A percentile compares a stretch with the other conserved stretches of the same genome.
Evolutionary conservation across 2,888 invertebrate species (phyloP).

Genomic region (Lithophane semibrunnea): DNA sequence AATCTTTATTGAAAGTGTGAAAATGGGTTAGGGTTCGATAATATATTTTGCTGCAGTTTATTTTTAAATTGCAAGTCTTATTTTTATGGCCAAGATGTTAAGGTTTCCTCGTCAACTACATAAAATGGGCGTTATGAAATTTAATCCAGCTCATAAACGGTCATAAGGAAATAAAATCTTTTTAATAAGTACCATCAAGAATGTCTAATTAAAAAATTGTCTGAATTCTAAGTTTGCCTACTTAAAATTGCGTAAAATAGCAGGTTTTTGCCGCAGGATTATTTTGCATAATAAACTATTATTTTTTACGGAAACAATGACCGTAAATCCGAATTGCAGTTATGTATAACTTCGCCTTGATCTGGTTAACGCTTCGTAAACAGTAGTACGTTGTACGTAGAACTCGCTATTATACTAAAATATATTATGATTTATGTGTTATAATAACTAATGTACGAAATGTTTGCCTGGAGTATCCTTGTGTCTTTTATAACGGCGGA

Average conservation of each 20-base stretch:
- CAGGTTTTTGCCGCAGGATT: conserved; percentile 18
- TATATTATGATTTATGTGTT: conserved; percentile 57
- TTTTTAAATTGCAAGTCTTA: neutral
- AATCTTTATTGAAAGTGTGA: neutral
- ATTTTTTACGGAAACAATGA: conserved; percentile 66
- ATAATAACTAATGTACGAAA: conserved; percentile 29
- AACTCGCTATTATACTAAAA: conserved; percentile 43
- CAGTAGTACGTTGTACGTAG: conserved; percentile 38
- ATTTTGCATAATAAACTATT: conserved; percentile 20
- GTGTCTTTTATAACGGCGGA: conserved; percentile 21
- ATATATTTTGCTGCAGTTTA: neutral
- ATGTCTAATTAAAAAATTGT: conserved; percentile 11
- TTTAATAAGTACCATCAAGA: conserved; percentile 5
- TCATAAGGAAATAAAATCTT: conserved; percentile 8
- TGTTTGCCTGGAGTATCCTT: conserved; percentile 27
- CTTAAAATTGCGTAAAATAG: conserved; percentile 24
- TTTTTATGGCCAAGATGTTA: neutral
- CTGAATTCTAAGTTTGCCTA: neutral
- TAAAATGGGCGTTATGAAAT: neutral
- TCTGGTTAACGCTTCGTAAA: conserved; percentile 70
- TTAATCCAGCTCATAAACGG: neutral
- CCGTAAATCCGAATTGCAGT: conserved; percentile 65
- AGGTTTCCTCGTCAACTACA: neutral
- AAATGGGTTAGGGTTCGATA: neutral
- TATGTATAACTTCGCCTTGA: conserved; percentile 70